Base-by-base conservation (phyloP, 2,888 invertebrate species). In the Emmelina monodactyla region DNA sequence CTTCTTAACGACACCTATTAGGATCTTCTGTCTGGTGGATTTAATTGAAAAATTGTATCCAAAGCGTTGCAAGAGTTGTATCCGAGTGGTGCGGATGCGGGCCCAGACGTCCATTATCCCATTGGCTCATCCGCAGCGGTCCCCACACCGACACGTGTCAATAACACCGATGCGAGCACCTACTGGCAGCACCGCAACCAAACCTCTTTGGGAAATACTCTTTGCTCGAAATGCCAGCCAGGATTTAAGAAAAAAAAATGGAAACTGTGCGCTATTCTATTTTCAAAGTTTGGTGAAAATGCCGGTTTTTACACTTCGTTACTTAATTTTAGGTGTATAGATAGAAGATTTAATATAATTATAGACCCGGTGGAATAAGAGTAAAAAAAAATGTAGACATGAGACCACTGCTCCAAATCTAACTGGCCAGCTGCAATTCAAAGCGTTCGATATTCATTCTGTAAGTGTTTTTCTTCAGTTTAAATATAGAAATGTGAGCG, bases 1-100 rank as follows among this genome's bases (percentile, higher is more conserved):
- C 75, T 76, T 67, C 75, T 78, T 78, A 78, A 78, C 76, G 72
- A 75, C 76, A 78, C 78, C 78, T 76, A 79, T 78, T 79, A 78
- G 70, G 73, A 72, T 75, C 73, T 72, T 75, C 64, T 71, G 78
- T 78, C 78, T 75, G 75, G 73, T 68, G 64, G 67, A 64, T 75
- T 72, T 78, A 79, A 79, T 79, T 78, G 79, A 78, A 79, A 79
- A 79, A 79, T 79, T 79, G 78, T 79, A 76, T 73, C 69, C 66
- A 70, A 69, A 63, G 67, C 70, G 67, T 58, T 72, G 72, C 75
- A 69, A 70, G 76, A 73, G 75, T 71, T 63, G 76, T 69, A 73
- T 73, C 75, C 73, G 72, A 71, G 58, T 68, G 61, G 60, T 62
- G 70, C 78, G 79, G 79, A 79, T 78, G 79, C 79, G 78, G 79